Conservation (phyloP, 1,140 invertebrate genomes). For the Sinonovacula constricta region DNA sequence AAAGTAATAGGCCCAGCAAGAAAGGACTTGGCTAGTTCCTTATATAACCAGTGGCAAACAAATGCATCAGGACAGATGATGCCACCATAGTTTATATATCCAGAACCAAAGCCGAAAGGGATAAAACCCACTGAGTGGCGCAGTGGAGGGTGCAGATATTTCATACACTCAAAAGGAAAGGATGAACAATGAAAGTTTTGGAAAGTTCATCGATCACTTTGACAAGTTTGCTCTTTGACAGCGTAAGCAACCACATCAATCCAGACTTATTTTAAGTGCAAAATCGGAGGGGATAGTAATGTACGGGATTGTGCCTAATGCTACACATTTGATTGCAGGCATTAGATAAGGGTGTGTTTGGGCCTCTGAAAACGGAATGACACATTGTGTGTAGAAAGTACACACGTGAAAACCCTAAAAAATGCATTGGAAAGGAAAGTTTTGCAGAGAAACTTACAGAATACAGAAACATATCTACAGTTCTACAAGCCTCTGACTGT, state of each 20-base stretch:
- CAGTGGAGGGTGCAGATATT: conserved; percentile 18
- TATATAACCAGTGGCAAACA: conserved; percentile 24
- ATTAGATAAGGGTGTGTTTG: conserved; percentile 47
- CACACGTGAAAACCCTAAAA: conserved; percentile 29
- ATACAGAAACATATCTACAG: conserved; percentile 37
- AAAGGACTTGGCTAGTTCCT: neutral
- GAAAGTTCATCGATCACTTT: conserved; percentile 47
- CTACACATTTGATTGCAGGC: conserved; percentile 55
- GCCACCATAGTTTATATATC: conserved; percentile 30
- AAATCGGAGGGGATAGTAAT: conserved; percentile 29
- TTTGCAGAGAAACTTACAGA: conserved; percentile 56
- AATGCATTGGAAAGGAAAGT: conserved; percentile 30
- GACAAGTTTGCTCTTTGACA: conserved; percentile 50
- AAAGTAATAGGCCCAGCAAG: conserved; percentile 39
- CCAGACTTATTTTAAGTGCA: conserved; percentile 19
- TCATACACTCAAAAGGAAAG: conserved; percentile 53
- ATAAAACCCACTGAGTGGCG: conserved; percentile 23
- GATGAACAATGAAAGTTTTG: conserved; percentile 40
- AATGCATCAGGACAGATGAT: conserved; percentile 26
- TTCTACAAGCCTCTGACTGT: conserved; percentile 50
- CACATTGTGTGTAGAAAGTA: conserved; percentile 31
- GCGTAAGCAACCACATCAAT: conserved; percentile 46
- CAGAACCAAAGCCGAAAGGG: conserved; percentile 16
- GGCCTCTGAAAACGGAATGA: conserved; percentile 48
- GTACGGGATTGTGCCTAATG: conserved; percentile 52